Base-by-base conservation (phyloP, 2,888 invertebrate genomes). In the Archips crataeganus region DNA sequence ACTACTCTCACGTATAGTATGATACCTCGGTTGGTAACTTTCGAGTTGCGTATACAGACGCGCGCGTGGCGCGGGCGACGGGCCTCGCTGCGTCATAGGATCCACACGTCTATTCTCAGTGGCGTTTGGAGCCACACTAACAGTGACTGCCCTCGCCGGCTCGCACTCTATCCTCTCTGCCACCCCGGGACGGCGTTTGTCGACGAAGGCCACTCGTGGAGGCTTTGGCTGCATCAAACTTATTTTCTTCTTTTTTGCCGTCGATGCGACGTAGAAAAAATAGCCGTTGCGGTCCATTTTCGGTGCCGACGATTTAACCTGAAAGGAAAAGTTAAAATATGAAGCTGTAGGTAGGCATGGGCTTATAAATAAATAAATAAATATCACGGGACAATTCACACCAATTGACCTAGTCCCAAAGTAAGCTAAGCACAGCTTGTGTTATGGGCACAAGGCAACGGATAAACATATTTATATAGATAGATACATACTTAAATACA, bases 241-340 rank as follows among this genome's bases (percentile, higher is more conserved):
- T 78, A 95, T 93, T 84, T 93, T 94, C 85, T 95, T 95, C 86
- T 95, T 95, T 84, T 95, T 95, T n/a, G 94, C 95, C 4, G 94
- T 94, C 2, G 94, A 89, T 9, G 93, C 81, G 54, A 92, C 91
- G 89, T 93, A 93, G 87, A 90, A 94, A 82, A 94, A 95, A 82
- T 94, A 95, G 60, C 95, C 95, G 81, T 92, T 94, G 74, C 90
- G 88, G 80, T 95, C 95, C 94, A 95, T 93, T 85, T 90, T 94
- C 34, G 95, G 95, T 0, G 90, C 93, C 4, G 90, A 89, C 73
- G 92, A 89, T 83, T 94, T 95, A 70, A 94, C 92, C 95, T 95
- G 91, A 62, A 77, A 80, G 77, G 57, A 57, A 42, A 62, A 36
- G 32, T 54, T 63, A 32, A 70, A 45, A 54, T 32, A 8, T 70